phyloP scores from a whole-genome alignment of 2,888 invertebrate genomes.

The Dinocampus coccinellae region DNA sequence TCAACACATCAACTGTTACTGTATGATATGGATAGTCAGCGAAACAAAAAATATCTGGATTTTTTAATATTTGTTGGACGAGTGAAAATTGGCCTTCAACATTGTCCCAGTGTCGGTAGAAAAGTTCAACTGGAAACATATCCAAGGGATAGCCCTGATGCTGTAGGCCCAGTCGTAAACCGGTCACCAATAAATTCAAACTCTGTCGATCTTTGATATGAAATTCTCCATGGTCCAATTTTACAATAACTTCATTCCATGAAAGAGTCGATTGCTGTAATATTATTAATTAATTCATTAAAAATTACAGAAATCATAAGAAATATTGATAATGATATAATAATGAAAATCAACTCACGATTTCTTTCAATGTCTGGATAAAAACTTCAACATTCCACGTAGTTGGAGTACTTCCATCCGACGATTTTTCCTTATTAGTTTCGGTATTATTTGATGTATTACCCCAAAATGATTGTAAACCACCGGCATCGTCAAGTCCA shows the following conservation, averaged over 20 bases:
- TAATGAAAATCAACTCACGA: slow-evolving; percentile 71
- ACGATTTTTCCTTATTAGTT: slow-evolving; percentile 64
- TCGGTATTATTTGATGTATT: slow-evolving; percentile 74
- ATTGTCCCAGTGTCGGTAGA: slow-evolving; percentile 94
- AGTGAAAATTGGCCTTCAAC: slow-evolving; percentile 93
- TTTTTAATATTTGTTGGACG: slow-evolving; percentile 87
- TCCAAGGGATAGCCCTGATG: slow-evolving; percentile 79
- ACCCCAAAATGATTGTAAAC: slow-evolving; percentile 72
- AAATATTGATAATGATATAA: not conserved
- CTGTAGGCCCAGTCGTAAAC: slow-evolving; percentile 85
- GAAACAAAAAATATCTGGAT: slow-evolving; percentile 94
- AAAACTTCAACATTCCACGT: slow-evolving; percentile 96
- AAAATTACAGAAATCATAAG: no score
- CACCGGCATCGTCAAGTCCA: slow-evolving; percentile 76
- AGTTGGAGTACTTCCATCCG: slow-evolving; percentile 66
- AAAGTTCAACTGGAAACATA: slow-evolving; percentile 87
- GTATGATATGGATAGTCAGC: slow-evolving; percentile 91
- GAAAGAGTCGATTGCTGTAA: slow-evolving; percentile 78
- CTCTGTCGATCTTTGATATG: slow-evolving; percentile 89
- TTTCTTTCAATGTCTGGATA: slow-evolving; percentile 90
- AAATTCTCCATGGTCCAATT: slow-evolving; percentile 93
- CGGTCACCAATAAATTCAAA: slow-evolving; percentile 84
- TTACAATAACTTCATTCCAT: slow-evolving; percentile 93
- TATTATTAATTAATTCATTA: not conserved
- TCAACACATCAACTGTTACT: slow-evolving; percentile 89